Conservation (phyloP, 2,113 vertebrate species). For the Clupea harengus region DNA sequence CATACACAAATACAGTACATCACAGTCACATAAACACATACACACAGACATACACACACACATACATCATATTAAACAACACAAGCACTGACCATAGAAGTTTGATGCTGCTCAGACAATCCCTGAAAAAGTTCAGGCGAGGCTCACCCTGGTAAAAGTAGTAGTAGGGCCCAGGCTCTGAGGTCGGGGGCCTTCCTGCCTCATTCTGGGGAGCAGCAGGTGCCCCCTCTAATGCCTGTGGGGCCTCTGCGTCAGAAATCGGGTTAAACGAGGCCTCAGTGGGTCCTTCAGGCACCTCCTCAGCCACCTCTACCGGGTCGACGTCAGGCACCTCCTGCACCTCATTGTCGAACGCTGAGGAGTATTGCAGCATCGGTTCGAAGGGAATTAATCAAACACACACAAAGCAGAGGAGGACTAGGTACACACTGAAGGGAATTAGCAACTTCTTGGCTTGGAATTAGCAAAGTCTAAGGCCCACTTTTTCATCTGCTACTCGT, state of each 20-base stretch:
- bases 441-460: too few species aligned
- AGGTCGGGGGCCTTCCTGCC: conserved; percentile 55
- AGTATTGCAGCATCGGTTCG: conserved; percentile 80
- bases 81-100: neutral
- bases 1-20: too few species aligned
- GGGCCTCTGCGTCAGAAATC: conserved; percentile 31
- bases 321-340: conserved; percentile 61
- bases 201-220: conserved; percentile 54
- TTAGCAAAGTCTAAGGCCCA: too few species aligned
- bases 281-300: conserved; percentile 57
- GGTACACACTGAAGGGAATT: too few species aligned
- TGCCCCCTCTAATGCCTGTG: conserved; percentile 52
- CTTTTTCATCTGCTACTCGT: too few species aligned
- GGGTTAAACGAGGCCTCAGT: conserved; percentile 53
- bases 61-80: too few species aligned
- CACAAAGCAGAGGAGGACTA: too few species aligned
- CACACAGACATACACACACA: too few species aligned
- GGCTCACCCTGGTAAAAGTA: conserved; percentile 95
- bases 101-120: too few species aligned
- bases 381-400: too few species aligned
- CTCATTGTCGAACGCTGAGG: conserved; percentile 89
- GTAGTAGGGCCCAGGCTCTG: conserved; percentile 83
- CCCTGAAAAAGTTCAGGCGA: neutral
- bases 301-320: conserved; percentile 41
- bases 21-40: neutral